Base-by-base conservation (phyloP, 37 sponge, comb jelly and placozoan genomes). In the Diacarnus erythraeanus region DNA sequence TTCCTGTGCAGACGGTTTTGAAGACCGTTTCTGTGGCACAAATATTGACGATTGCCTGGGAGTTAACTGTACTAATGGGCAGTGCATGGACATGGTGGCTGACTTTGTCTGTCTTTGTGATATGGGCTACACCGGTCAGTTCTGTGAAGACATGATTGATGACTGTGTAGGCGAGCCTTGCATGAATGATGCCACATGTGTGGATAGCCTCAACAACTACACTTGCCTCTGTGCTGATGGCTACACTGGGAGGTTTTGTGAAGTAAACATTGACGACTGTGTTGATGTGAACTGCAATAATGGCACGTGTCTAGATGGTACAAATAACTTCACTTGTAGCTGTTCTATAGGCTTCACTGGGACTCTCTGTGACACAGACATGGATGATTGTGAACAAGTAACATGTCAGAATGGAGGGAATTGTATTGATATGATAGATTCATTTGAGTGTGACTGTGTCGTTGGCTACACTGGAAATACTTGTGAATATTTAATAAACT, bases 141-240 rank as follows among this genome's bases (percentile, higher is more conserved):
- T 38, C 34, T 85, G 86, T 73, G 66, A 81, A 10, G 26, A 42
- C 31, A 59, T 85, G 26, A 66, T 69, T 20, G 71, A 83, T 54
- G 67, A 69, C 10, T 83, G 84, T 76, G 51, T 30, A 1, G 36
- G 56, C 27, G 54, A 67, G 4, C 27, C 26, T 5, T 79, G 80
- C 38, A 30, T 23, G 29, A 72, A 72, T 72, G 47, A 34, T 25
- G 80, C 57, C 21, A 63, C 73, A 0, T 90, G 94, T 58, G 39
- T 36, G 4, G 84, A 90, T 63, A 40, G 38, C 20, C 29, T 75
- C 0, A 43, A 42, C 2, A 58, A 23, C 0, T 91, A 57, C 56
- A n/a, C 5, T 38, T 95, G 95, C 64, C 2, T 26, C 9, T 95
- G 95, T 79, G 75, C 59, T n/a, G 37, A 56, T 59, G 84, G 88